Base-by-base conservation (phyloP, 1,140 invertebrate genomes). In the Agrypnia vestita region DNA sequence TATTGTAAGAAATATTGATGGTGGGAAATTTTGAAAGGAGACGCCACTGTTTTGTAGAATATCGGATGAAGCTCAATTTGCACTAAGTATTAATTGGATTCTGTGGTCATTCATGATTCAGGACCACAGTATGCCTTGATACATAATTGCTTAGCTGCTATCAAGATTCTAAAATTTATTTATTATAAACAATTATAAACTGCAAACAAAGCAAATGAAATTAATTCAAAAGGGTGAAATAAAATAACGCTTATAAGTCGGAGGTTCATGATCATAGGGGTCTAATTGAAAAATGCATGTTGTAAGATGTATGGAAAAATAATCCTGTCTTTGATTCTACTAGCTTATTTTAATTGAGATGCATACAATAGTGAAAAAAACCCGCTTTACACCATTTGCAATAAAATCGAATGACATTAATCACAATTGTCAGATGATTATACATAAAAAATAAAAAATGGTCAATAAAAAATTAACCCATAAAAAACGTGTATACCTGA, bases 21-120 rank as follows among this genome's bases (percentile, higher is more conserved):
- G 6, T 8, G 17, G 15, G 3, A 17, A 59, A 59, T 17, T 19
- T 15, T 35, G 25, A 35, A 35, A 35, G 1, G 1, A 35, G 25
- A 35, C 25, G 25, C 25, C 6, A 6, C 25, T 35, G 21, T 59
- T 59, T 59, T 59, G 15, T 21, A 59, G 55, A 21, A 59, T 59
- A 59, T 59, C 15, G 55, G 17, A 59, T 59, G 7, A 59, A 59
- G 55, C 6, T 59, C 10, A 59, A 59, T 10, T 59, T 59, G 55
- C 55, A 17, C 17, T 17, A 55, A 21, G 15, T 19, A 9, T 59
- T 59, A 59, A 59, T 59, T 59, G 15, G 21, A 59, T 19, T 59
- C 17, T 59, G 55, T 59, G 55, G 55, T 59, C 21, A 4, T 59
- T 7, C 8, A 21, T 59, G 21, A 59, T 59, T 59, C 21, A 59